phyloP scores from a whole-genome alignment of 2,888 invertebrate genomes.

The Trachelus tabidus region DNA sequence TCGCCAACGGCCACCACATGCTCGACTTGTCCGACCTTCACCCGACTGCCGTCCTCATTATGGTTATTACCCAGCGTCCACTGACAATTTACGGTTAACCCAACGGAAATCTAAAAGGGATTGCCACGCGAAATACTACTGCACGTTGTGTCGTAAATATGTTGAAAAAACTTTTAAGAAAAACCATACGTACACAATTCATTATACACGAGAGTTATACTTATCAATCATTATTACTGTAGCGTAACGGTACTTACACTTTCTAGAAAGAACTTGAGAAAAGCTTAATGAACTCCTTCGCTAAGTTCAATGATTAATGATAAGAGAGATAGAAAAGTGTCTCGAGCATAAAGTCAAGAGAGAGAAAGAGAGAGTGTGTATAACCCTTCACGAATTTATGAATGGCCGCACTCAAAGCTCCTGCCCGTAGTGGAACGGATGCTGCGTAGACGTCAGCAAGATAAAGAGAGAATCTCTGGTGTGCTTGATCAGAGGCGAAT shows the following conservation, averaged over 20 bases:
- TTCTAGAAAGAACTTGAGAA: not conserved
- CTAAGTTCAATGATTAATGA: not conserved
- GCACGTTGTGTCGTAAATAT: not conserved
- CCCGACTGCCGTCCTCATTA: conserved; percentile 53
- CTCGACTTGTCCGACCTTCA: conserved; percentile 61
- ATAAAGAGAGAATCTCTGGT: not conserved
- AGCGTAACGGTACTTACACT: not conserved
- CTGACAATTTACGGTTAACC: conserved; percentile 64
- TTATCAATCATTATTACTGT: not conserved
- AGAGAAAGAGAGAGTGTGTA: not conserved
- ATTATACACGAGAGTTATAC: not conserved
- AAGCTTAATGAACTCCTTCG: not conserved
- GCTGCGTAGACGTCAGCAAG: not conserved
- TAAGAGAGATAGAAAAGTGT: not conserved
- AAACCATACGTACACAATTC: not conserved
- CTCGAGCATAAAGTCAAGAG: not conserved
- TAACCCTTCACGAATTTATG: not conserved
- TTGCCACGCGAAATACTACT: conserved; percentile 37
- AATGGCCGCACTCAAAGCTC: not conserved
- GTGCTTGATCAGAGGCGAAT: not conserved
- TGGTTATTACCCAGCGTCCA: conserved; percentile 58
- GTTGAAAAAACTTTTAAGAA: not conserved
- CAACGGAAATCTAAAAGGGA: conserved; percentile 60
- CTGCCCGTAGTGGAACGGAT: not conserved
- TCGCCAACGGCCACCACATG: conserved; percentile 25